Conservation (phyloP, 2,113 vertebrate genomes). For the Mystacornis crossleyi region DNA sequence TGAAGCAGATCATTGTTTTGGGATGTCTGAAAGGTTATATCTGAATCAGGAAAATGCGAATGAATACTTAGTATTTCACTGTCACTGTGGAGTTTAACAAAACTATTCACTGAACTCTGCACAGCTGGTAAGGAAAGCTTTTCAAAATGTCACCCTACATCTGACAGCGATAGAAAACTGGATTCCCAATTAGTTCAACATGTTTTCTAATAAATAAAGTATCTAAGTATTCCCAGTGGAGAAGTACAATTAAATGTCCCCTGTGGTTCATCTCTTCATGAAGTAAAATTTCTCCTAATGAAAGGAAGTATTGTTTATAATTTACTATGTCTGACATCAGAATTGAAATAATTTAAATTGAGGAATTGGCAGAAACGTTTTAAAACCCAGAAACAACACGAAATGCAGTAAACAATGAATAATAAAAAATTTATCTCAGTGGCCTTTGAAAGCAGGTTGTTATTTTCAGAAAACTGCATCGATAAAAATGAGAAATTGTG, state of each 20-base stretch:
- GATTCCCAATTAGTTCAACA: background rate
- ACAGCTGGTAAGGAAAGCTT: background rate
- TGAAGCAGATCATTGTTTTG: background rate
- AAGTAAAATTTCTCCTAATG: slow-evolving; percentile 37
- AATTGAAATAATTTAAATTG: slow-evolving; percentile 60
- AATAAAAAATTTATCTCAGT: background rate
- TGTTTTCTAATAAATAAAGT: slow-evolving; percentile 2
- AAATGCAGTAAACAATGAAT: slow-evolving; percentile 35
- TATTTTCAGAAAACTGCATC: slow-evolving; percentile 38
- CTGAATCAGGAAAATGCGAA: background rate
- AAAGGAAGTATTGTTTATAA: slow-evolving; percentile 56
- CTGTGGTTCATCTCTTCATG: slow-evolving; percentile 27
- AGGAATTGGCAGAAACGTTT: slow-evolving; percentile 17
- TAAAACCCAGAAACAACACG: slow-evolving; percentile 22
- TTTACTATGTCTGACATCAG: slow-evolving; percentile 66
- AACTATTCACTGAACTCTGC: background rate
- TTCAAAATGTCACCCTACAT: background rate
- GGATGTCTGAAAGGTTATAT: background rate
- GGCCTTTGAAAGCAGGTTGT: background rate
- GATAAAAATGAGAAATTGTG: background rate
- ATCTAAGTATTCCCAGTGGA: background rate
- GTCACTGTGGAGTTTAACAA: background rate
- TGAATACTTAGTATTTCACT: background rate
- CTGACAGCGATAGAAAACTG: background rate
- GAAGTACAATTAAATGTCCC: background rate